phyloP scores from a whole-genome alignment of 2,113 vertebrate species.

The Butorides virescens region DNA sequence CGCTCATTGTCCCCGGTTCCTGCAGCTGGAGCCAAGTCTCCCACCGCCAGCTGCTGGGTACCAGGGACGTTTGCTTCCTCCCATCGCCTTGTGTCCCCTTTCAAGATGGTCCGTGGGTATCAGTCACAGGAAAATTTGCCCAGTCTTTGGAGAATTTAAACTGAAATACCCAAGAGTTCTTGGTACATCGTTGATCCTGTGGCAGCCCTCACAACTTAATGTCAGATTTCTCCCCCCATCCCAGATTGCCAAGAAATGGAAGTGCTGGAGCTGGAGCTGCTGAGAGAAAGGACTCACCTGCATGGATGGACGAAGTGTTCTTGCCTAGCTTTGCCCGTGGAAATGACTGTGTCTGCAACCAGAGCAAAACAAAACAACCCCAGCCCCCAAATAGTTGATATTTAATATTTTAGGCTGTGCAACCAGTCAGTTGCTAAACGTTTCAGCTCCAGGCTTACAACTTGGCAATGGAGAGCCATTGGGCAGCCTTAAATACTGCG shows the following conservation, averaged over 20 bases:
- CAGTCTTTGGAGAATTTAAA: not conserved
- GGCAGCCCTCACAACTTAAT: not conserved
- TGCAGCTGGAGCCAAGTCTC: not conserved
- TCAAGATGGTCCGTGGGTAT: not conserved
- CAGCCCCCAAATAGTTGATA: not conserved
- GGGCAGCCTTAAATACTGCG: not conserved
- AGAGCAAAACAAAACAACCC: not conserved
- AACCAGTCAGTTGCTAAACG: not conserved
- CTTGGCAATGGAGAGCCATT: not conserved
- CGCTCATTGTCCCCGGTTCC: not conserved
- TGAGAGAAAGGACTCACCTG: not conserved
- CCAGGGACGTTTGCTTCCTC: not conserved
- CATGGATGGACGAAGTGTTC: not conserved
- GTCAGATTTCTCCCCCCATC: not conserved
- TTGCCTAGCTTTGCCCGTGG: not conserved
- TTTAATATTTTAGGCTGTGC: not conserved
- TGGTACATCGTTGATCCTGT: not conserved
- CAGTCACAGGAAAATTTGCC: not conserved
- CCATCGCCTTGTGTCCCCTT: not conserved
- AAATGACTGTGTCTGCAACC: not conserved
- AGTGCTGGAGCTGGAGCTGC: not conserved
- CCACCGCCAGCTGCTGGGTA: accelerated
- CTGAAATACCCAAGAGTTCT: not conserved
- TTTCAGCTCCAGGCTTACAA: not conserved
- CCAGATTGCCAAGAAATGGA: not conserved